Evolutionary conservation across 2,888 invertebrate genomes (phyloP).

Genomic region (Coecobrya sp.): DNA sequence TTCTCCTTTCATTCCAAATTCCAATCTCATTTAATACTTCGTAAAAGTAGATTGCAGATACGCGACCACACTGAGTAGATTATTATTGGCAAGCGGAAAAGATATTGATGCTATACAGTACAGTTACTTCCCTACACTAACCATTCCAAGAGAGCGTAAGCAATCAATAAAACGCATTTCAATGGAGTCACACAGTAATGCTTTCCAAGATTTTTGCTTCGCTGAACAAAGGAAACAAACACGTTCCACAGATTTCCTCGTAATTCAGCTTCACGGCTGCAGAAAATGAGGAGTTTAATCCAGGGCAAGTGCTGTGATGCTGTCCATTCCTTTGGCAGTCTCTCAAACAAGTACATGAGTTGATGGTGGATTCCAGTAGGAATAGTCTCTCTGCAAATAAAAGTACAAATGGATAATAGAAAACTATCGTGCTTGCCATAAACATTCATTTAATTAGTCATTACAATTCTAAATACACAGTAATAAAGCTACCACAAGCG

Average conservation of each 20-base stretch:
- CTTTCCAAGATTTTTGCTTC: conserved; percentile 67
- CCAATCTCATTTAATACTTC: conserved; percentile 13
- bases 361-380: conserved; percentile 66
- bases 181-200: conserved; percentile 43
- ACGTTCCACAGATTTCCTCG: conserved; percentile 60
- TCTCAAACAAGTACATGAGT: conserved; percentile 72
- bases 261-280: conserved; percentile 46
- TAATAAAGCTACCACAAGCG: not conserved
- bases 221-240: conserved; percentile 66
- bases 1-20: not conserved
- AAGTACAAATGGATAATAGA: not conserved
- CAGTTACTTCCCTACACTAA: conserved; percentile 21
- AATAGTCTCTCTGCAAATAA: conserved; percentile 48
- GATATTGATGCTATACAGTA: not conserved
- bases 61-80: not conserved
- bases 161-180: conserved; percentile 76
- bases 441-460: conserved; percentile 42
- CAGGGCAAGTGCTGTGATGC: conserved; percentile 63
- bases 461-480: conserved; percentile 24
- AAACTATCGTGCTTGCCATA: not conserved
- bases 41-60: not conserved
- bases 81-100: not conserved
- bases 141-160: conserved; percentile 66
- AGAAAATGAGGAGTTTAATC: conserved; percentile 76
- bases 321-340: conserved; percentile 70